These are phyloP conservation scores for Micromesistius poutassou DNA, from an alignment of 2,797 vertebrate genomes.

Conservation along the genomic window DNA sequence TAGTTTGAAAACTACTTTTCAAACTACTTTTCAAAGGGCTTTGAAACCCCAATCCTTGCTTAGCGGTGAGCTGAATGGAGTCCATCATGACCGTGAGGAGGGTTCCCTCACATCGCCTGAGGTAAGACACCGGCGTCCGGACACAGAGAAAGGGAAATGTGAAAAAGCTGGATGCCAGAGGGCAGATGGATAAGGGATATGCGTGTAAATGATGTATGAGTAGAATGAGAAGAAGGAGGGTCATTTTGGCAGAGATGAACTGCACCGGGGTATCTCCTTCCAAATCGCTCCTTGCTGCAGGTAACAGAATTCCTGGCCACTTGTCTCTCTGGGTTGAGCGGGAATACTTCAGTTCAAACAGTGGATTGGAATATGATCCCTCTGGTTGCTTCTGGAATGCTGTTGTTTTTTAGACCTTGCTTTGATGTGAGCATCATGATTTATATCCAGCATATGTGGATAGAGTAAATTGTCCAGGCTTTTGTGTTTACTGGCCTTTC, in stretches of 20 bases:
- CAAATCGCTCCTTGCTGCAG: not conserved
- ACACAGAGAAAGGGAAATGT: not conserved
- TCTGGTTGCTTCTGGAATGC: not conserved
- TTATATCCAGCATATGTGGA: slow-evolving; percentile 2
- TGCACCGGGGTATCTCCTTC: not conserved
- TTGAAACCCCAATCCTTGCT: not conserved
- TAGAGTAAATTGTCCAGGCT: not conserved
- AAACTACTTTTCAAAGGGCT: not conserved
- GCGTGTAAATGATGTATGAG: not conserved
- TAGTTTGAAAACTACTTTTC: not conserved
- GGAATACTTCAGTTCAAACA: not conserved
- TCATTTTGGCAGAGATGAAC: not conserved
- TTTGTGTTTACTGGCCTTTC: not conserved
- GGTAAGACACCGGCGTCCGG: slow-evolving; percentile 48
- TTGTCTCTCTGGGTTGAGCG: not conserved
- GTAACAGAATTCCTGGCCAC: slow-evolving; percentile 4
- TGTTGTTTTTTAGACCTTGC: not conserved
- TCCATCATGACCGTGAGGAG: slow-evolving; percentile 48
- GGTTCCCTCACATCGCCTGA: slow-evolving; percentile 43
- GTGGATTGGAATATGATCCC: not conserved
- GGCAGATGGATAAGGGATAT: not conserved
- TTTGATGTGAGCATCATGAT: not conserved
- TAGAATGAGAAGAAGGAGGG: not conserved
- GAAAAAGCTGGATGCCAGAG: not conserved
- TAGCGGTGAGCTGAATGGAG: slow-evolving; percentile 7